Evolutionary conservation across 2,888 invertebrate genomes (phyloP), one percentile per base, ranked within the genome.

Genomic region (Orthosia gothica): DNA sequence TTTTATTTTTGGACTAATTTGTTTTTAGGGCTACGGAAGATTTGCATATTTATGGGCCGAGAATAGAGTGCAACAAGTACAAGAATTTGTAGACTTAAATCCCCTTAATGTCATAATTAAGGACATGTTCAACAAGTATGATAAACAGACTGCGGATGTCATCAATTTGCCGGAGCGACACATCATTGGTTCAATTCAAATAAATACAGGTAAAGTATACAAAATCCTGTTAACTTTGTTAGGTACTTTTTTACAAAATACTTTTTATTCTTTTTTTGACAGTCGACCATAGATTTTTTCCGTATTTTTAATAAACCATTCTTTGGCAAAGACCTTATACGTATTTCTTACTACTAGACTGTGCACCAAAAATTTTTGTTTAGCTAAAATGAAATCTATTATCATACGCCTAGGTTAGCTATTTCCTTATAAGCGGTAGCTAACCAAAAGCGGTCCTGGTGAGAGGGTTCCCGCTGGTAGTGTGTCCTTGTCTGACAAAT

Each of bases 31-130:
- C 20, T 96, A 96, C 65, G 89, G 91, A 45, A 92, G 94, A 81
- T 98, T 97, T 92, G 94, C 97, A 52, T 98, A 97, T 89, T 94
- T 99, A 55, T 99, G 99, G 99, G 97, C 97, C 0, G 97, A 98
- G 83, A 97, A 98, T 76, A 97, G 98, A 89, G 97, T 98, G 5
- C 95, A 97, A 40, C 97, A 97, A 86, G 97, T 98, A 23, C 97
- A 97, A 94, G 95, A 94, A 9, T 98, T 98, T 89, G 97, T 98
- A 0, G 96, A 97, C 55, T 97, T 97, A 0, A 97, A 98, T 89
- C 99, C 99, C 0, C 95, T 98, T 5, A 97, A 98, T 64, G 98
- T 98, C 0, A 98, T 98, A 83, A 98, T 98, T 79, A 97, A 97
- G 72, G 98, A 98, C 83, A 98, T 97, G 94, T 97, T 99, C 80